Conservation (phyloP, 2,797 vertebrate genomes). For the Myotis daubentonii region DNA sequence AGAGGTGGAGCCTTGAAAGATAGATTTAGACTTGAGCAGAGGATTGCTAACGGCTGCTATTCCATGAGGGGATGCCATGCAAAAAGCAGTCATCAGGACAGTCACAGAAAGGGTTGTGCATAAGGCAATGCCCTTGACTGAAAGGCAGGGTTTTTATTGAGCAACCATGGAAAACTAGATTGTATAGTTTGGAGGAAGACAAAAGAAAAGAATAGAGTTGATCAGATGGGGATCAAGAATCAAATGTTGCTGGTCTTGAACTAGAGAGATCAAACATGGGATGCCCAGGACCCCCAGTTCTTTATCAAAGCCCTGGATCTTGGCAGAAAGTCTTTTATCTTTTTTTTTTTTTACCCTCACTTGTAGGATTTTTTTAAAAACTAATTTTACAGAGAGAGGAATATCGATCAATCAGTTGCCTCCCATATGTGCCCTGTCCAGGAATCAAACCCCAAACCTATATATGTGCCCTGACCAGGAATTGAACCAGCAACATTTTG, state of each 20-base stretch:
- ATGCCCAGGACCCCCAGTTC: neutral
- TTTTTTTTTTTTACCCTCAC: neutral
- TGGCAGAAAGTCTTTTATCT: neutral
- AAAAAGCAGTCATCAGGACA: neutral
- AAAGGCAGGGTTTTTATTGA: neutral
- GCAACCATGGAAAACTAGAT: too few relatives aligned
- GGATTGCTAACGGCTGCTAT: neutral
- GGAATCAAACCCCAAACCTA: neutral
- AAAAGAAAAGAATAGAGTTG: neutral
- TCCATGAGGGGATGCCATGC: accelerated
- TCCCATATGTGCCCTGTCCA: too few relatives aligned
- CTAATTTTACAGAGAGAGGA: neutral
- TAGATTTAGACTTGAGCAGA: neutral
- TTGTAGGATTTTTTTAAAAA: neutral
- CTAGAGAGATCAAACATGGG: neutral
- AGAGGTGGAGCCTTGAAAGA: neutral
- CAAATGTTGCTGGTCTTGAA: neutral
- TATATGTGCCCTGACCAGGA: neutral
- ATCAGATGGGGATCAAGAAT: neutral
- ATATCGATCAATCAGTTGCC: neutral
- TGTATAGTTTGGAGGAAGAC: neutral
- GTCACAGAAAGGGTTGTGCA: neutral
- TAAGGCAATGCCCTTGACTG: neutral
- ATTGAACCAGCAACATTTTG: neutral
- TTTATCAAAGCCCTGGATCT: neutral